phyloP scores from a whole-genome alignment of 1,140 invertebrate genomes.

The Drosophila saltans region DNA sequence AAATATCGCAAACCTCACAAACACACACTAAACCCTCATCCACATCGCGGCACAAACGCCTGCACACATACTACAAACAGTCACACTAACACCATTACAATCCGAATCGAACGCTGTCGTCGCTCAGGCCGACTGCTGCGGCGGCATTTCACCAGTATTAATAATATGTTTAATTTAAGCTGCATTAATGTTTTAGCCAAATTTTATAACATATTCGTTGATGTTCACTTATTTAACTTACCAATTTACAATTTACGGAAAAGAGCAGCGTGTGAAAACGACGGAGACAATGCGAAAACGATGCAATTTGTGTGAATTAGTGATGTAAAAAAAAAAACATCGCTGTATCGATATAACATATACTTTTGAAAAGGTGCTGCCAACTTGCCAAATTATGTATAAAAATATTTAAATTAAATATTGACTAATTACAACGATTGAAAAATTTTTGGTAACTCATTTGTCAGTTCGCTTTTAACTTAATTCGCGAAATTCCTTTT shows the following conservation, averaged over 20 bases:
- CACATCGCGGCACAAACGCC: constrained; percentile 21
- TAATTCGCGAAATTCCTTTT: too few relatives aligned
- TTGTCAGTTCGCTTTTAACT: too few relatives aligned
- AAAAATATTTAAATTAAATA: neutral
- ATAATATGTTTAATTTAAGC: constrained; percentile 26
- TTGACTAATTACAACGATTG: too few relatives aligned
- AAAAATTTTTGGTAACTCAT: too few relatives aligned
- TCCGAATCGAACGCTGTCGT: constrained; percentile 46
- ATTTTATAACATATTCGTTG: constrained; percentile 21
- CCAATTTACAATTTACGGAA: constrained; percentile 62
- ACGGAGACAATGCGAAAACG: constrained; percentile 69
- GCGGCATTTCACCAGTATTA: constrained; percentile 61
- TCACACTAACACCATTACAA: constrained; percentile 40
- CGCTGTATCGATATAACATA: constrained; percentile 7
- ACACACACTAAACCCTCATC: constrained; percentile 33
- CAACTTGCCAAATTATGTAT: constrained; percentile 12
- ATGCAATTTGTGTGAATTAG: constrained; percentile 58
- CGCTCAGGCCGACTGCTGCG: constrained; percentile 57
- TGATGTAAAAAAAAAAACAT: constrained; percentile 22
- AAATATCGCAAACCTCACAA: constrained; percentile 51
- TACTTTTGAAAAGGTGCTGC: neutral
- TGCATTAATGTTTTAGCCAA: constrained; percentile 27
- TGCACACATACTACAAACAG: constrained; percentile 26
- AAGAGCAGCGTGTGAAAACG: constrained; percentile 74
- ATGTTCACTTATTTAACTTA: constrained; percentile 52